A percentile compares a stretch with the other conserved stretches of the same genome.
Conservation (phyloP, 2,113 vertebrate species). For the Pollimyrus isidori region DNA sequence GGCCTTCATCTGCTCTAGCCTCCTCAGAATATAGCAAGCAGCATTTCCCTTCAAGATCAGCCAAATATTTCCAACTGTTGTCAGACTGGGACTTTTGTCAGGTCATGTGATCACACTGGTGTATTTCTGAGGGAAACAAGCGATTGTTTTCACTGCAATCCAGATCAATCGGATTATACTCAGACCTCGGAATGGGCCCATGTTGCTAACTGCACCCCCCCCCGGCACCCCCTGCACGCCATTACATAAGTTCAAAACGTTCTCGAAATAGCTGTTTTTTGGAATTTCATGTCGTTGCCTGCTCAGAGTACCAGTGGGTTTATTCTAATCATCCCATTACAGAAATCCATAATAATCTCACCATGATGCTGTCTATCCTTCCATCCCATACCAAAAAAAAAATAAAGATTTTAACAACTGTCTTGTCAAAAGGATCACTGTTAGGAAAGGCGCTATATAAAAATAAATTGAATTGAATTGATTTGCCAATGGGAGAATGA, state of each 20-base stretch:
- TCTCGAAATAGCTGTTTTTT: neutral
- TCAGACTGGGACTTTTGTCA: neutral
- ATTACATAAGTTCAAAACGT: neutral
- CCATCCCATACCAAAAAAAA: neutral
- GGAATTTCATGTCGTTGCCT: neutral
- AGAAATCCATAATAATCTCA: neutral
- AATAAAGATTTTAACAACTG: neutral
- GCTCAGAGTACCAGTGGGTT: neutral
- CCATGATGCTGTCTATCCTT: neutral
- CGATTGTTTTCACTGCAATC: neutral
- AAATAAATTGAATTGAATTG: too few relatives aligned
- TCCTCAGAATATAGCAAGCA: neutral
- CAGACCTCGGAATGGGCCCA: neutral
- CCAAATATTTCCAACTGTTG: neutral
- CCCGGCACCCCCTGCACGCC: too few relatives aligned
- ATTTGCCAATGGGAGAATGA: neutral
- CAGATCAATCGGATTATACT: neutral
- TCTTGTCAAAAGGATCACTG: neutral
- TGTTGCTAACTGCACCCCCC: too few relatives aligned
- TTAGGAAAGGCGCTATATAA: neutral
- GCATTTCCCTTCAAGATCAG: neutral
- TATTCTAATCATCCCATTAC: neutral
- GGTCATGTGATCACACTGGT: neutral
- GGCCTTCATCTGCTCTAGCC: neutral
- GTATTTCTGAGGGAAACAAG: neutral